Percentiles rank a stretch among this genome's conserved stretches.
phyloP scores from a whole-genome alignment of 2,113 vertebrate species.

The Promerops cafer region DNA sequence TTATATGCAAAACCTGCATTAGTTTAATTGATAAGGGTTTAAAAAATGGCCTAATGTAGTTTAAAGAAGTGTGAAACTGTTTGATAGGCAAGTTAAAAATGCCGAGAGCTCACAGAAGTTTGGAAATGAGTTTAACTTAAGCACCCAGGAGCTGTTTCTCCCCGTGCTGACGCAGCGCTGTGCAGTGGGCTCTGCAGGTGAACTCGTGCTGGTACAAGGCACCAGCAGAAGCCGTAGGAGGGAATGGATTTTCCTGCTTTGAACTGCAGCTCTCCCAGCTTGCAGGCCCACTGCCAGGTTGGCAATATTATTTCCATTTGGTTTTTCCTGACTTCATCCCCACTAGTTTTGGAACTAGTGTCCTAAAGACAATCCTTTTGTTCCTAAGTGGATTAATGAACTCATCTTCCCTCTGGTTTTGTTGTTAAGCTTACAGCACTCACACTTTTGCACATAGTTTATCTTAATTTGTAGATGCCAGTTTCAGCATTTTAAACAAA shows the following conservation, averaged over 20 bases:
- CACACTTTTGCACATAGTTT: background rate
- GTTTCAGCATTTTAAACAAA: background rate
- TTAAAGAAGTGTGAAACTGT: background rate
- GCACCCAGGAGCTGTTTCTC: background rate
- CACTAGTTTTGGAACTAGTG: background rate
- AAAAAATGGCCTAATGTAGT: background rate
- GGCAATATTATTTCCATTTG: background rate
- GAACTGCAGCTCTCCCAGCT: background rate
- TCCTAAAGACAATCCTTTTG: background rate
- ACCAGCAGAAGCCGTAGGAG: accelerated
- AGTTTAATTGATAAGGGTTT: background rate
- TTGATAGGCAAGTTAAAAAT: background rate
- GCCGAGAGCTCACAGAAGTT: background rate
- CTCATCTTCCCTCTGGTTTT: background rate
- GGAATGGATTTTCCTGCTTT: background rate
- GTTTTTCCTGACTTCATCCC: background rate
- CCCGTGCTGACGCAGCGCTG: accelerated
- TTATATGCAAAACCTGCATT: background rate
- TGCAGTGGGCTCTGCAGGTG: background rate
- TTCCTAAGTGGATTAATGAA: background rate
- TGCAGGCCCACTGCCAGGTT: background rate
- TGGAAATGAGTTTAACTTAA: background rate
- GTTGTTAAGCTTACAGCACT: background rate
- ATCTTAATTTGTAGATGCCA: background rate
- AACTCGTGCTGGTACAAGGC: accelerated